Percentiles rank a stretch among this genome's conserved stretches.
Conservation (phyloP, 2,797 vertebrate species). For the Danio albolineatus region DNA sequence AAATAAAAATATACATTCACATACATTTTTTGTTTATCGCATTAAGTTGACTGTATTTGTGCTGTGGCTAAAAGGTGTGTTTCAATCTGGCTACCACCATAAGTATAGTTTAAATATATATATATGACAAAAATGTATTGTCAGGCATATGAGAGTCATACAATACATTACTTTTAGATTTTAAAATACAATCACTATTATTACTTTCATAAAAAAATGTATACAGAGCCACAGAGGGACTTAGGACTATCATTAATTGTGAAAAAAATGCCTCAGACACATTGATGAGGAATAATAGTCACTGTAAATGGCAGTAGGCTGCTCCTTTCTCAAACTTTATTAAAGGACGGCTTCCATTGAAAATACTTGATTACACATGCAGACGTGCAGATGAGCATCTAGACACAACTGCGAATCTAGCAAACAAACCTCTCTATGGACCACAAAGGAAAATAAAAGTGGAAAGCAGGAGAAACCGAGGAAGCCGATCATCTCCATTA, state of each 20-base stretch:
- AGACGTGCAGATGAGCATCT: constrained; percentile 28
- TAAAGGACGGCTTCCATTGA: constrained; percentile 32
- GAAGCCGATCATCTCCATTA: constrained; percentile 66
- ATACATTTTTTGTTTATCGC: no score
- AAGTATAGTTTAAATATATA: no score
- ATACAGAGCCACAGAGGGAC: not conserved
- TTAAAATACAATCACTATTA: not conserved
- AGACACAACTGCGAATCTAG: constrained; percentile 40
- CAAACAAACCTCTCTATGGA: not conserved
- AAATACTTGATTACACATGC: constrained; percentile 33
- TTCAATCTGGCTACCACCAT: no score
- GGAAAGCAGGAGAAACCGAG: constrained; percentile 57
- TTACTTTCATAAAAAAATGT: not conserved
- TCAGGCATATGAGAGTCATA: not conserved
- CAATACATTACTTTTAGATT: not conserved
- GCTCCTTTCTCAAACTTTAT: not conserved
- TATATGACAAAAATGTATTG: no score
- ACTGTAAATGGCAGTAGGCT: not conserved
- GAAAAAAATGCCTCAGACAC: not conserved
- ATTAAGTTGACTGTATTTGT: no score
- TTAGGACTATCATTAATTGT: not conserved
- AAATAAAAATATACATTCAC: no score
- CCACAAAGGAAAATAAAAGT: not conserved
- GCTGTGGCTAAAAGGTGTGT: no score
- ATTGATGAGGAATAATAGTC: constrained; percentile 13